phyloP scores from a whole-genome alignment of 2,797 vertebrate species.

The Emys orbicularis region DNA sequence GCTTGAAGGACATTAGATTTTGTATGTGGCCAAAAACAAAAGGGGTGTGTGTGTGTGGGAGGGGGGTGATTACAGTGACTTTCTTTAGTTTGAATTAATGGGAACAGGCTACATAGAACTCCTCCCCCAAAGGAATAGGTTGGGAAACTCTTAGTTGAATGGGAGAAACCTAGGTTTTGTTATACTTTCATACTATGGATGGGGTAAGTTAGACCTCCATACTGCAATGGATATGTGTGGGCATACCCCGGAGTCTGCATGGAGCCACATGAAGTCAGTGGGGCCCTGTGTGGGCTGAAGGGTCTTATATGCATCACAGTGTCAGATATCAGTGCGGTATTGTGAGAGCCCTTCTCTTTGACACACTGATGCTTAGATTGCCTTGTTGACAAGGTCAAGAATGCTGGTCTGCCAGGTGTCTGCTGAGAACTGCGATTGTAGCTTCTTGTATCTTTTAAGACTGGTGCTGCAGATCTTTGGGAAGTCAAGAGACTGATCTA shows the following conservation, averaged over 20 bases:
- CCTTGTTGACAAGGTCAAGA: not conserved
- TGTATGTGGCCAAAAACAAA: not conserved
- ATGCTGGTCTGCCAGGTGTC: not conserved
- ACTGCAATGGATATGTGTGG: not conserved
- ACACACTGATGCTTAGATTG: not conserved
- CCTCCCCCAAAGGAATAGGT: rapidly evolving
- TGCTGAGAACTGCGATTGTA: not conserved
- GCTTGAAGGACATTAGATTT: not conserved
- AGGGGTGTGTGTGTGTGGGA: not conserved
- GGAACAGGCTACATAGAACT: not conserved
- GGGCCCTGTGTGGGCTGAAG: rapidly evolving
- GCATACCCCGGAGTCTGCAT: rapidly evolving
- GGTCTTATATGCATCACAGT: rapidly evolving
- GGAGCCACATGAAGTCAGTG: rapidly evolving
- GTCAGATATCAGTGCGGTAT: rapidly evolving
- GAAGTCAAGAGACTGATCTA: constrained; percentile 5
- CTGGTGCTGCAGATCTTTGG: not conserved
- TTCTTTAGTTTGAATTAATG: not conserved
- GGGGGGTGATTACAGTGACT: not conserved
- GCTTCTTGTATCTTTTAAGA: not conserved
- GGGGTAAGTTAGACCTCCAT: not conserved
- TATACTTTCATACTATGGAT: rapidly evolving
- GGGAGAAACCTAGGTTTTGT: not conserved
- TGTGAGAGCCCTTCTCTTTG: not conserved
- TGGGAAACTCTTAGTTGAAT: not conserved